Conservation (phyloP, 2,113 vertebrate genomes). For the Platichthys stellatus region DNA sequence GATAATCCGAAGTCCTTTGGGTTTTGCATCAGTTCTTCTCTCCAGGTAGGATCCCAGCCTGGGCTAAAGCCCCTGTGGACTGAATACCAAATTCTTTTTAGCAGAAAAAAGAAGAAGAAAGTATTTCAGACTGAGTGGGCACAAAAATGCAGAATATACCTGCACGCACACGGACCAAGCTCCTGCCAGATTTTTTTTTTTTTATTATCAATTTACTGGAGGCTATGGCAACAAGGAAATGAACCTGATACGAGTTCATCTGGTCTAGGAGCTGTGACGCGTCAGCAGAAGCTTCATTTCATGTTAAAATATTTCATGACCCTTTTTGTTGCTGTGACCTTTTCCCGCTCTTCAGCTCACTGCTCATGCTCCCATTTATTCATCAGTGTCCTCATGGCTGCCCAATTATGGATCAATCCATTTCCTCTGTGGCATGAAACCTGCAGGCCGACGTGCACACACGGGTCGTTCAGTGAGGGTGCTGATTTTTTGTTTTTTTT, state of each 20-base stretch:
- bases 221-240: not conserved
- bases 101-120: not conserved
- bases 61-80: slow-evolving; percentile 30
- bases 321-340: not conserved
- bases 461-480: not conserved
- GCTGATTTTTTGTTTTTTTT: not conserved
- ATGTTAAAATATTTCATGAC: slow-evolving; percentile 19
- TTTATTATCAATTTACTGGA: not conserved
- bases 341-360: not conserved
- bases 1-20: slow-evolving; percentile 47
- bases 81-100: not conserved
- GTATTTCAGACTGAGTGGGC: not conserved
- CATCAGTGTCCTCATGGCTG: not conserved
- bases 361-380: not conserved
- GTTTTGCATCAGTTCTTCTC: slow-evolving; percentile 64
- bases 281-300: slow-evolving; percentile 8
- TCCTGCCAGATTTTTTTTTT: slow-evolving; percentile 9
- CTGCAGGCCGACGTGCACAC: not conserved
- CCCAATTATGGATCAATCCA: slow-evolving; percentile 9
- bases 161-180: slow-evolving; percentile 1
- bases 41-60: slow-evolving; percentile 59
- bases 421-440: not conserved
- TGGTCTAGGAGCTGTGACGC: not conserved
- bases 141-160: slow-evolving; percentile 19
- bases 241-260: slow-evolving; percentile 21